Conservation (phyloP, 1,140 invertebrate species). For the Sinella curviseta region DNA sequence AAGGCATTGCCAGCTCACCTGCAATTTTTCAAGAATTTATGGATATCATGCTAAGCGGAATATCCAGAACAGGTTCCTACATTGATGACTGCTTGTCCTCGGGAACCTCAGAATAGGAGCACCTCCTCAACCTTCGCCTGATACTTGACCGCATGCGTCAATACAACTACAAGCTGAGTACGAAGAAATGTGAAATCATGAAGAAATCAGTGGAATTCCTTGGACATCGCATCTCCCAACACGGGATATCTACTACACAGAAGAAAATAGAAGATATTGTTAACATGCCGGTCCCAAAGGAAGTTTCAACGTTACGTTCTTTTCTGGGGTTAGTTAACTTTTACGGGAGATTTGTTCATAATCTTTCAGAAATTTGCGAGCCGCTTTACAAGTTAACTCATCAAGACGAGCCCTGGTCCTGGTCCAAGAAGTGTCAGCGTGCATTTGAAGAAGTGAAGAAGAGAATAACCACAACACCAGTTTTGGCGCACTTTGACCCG, state of each 20-base stretch:
- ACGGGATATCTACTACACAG: constrained; percentile 53
- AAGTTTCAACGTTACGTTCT: no score
- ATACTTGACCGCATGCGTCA: constrained; percentile 39
- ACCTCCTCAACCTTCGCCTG: constrained; percentile 42
- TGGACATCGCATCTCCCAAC: constrained; percentile 52
- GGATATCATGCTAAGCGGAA: constrained; percentile 51
- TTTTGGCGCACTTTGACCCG: constrained; percentile 54
- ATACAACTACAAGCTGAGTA: constrained; percentile 47
- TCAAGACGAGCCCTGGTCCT: constrained; percentile 49
- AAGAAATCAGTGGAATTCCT: no score
- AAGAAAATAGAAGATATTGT: constrained; percentile 52
- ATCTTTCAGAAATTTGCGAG: constrained; percentile 47
- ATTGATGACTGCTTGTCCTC: constrained; percentile 53
- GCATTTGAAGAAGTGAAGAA: constrained; percentile 51
- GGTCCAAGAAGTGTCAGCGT: constrained; percentile 41
- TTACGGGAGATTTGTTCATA: constrained; percentile 52
- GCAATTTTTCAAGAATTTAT: constrained; percentile 56
- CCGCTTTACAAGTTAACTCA: no score
- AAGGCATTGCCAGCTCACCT: constrained; percentile 53
- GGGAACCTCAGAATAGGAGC: constrained; percentile 48
- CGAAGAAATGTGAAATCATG: constrained; percentile 48
- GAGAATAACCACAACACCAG: constrained; percentile 18
- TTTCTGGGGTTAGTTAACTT: no score
- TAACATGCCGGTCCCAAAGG: constrained; percentile 46
- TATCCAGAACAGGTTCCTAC: constrained; percentile 44